Evolutionary conservation across 2,888 invertebrate genomes (phyloP), one percentile per base, ranked within the genome.

Genomic region (Drosophila cognata): DNA sequence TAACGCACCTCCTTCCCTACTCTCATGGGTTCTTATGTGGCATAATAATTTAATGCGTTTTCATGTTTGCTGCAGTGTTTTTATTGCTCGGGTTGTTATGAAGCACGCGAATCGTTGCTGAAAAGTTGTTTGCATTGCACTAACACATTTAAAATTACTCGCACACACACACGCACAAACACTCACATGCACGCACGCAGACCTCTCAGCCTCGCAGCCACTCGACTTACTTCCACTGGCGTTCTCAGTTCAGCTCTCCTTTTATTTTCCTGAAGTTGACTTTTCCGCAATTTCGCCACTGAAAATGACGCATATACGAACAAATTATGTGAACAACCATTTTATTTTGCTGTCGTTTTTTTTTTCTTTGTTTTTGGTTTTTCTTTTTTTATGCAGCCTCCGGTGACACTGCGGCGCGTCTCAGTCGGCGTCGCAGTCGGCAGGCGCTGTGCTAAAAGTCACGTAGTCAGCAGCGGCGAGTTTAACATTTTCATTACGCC

Each of bases 211-310:
- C 8, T 16, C 25, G 2, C 46, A 16, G 16, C 25, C 48, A 29
- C 52, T 50, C 50, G 51, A 25, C 36, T 31, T 46, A 41, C 52
- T 60, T n/a, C 18, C 29, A 11, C 4, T 56, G 31, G 21, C 50
- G 38, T 18, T 43, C 50, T 46, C 52, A 36, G 51, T 41, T 36
- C 57, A 21, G 57, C 29, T 51, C 46, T 61, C 64, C 75, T 79
- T 68, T 63, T 69, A 79, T 63, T 55, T 38, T 28, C 38, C 21
- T 56, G 60, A 31, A 41, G 61, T 35, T 69, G 64, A 61, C 71
- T 87, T 87, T 89, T 84, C 88, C 84, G 87, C 82, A 89, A 79
- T 84, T 89, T 87, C 79, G 75, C 85, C 79, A 79, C 88, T 77
- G 88, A 89, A 89, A 87, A 82, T 88, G 86, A 84, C 84, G 88